These are phyloP conservation scores for Myopa testacea DNA, from an alignment of 2,888 invertebrate species.

Conservation along the genomic window DNA sequence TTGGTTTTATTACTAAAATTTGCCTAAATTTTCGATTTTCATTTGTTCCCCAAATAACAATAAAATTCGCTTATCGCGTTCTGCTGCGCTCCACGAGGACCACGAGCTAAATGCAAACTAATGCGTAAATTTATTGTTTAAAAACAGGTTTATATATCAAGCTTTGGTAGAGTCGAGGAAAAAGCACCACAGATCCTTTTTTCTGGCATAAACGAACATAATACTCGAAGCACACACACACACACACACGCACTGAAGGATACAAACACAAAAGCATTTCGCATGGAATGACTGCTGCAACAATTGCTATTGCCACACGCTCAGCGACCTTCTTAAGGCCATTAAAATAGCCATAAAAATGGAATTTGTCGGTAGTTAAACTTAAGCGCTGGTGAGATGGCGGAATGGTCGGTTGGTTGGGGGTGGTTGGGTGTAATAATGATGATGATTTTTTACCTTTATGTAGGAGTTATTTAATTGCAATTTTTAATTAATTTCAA, in stretches of 20 bases:
- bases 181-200: background rate
- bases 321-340: conserved; percentile 18
- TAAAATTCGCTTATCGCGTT: conserved; percentile 30
- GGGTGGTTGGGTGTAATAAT: background rate
- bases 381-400: too few relatives aligned
- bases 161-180: conserved; percentile 43
- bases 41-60: conserved; percentile 22
- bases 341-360: conserved; percentile 36
- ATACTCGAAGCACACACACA: background rate
- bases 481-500: too few relatives aligned
- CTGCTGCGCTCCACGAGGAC: conserved; percentile 51
- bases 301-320: conserved; percentile 14
- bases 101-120: conserved; percentile 47
- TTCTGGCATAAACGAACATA: conserved; percentile 11
- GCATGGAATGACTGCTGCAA: background rate
- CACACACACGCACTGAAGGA: background rate
- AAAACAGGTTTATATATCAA: conserved; percentile 54
- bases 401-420: background rate
- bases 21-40: conserved; percentile 1
- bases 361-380: conserved; percentile 26
- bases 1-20: background rate
- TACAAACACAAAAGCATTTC: background rate
- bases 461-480: background rate
- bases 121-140: conserved; percentile 54
- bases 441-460: conserved; percentile 10